Evolutionary conservation across 2,113 vertebrate species (phyloP).

Genomic region (Psilopsiagon aurifrons): DNA sequence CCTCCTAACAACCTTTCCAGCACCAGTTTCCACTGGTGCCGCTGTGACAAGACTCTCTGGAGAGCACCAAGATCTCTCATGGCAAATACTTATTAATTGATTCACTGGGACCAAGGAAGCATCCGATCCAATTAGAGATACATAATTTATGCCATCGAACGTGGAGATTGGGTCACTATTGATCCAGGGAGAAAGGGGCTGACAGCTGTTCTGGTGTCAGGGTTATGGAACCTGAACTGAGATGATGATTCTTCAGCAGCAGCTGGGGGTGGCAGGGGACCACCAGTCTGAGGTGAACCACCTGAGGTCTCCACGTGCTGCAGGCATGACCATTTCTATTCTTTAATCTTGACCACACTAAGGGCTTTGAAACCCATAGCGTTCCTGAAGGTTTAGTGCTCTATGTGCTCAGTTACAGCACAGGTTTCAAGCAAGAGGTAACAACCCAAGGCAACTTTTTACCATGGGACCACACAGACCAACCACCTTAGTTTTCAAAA

Average conservation of each 20-base stretch:
- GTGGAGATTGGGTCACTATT: background rate
- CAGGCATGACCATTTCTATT: background rate
- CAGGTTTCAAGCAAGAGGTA: background rate
- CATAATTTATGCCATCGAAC: conserved; percentile 45
- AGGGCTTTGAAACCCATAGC: background rate
- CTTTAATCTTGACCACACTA: background rate
- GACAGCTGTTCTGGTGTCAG: conserved; percentile 43
- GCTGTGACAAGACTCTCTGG: background rate
- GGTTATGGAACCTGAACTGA: background rate
- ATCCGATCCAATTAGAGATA: conserved; percentile 15
- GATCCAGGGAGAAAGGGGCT: background rate
- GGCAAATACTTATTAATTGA: conserved; percentile 64
- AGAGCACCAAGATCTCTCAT: background rate
- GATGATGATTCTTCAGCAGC: background rate
- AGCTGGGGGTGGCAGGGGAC: background rate
- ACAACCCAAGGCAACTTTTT: background rate
- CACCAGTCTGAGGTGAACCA: background rate
- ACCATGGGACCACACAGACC: background rate
- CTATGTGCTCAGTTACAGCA: background rate
- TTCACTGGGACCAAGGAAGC: background rate
- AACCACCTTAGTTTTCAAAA: background rate
- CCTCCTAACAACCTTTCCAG: background rate
- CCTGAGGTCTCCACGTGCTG: background rate
- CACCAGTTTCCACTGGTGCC: background rate
- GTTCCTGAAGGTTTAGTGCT: background rate